Evolutionary conservation across 2,113 vertebrate genomes (phyloP), one percentile per base, ranked within the genome.

Genomic region (Salvelinus fontinalis): DNA sequence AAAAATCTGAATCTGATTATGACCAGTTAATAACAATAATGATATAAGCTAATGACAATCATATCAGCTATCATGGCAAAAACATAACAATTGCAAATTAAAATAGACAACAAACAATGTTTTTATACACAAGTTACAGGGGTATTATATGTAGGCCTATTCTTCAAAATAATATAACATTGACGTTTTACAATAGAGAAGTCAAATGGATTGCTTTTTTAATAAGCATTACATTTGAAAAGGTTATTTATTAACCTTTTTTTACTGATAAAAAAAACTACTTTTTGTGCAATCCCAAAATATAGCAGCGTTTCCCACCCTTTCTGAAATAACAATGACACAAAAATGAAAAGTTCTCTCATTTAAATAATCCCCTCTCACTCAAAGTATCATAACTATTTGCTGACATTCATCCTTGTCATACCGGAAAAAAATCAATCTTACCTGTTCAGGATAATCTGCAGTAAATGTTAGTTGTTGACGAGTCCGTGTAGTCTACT

Each of bases 391-490:
- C 2, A 80, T 1, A 26, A 48, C 12, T 18, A 57, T 70, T 44
- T 44, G n/a, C 67, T 12, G 13, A 71, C 12, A 22, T n/a, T 49
- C n/a, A 49, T 70, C 2, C 22, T 26, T 48, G 44, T 14, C 4
- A 11, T 70, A 72, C 34, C 16, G 75, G 69, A 29, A 29, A 44
- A 64, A 44, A n/a, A 31, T 16, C 60, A 70, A 69, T 44, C 39
- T 88, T 79, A 94, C 93, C 91, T 91, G 87, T 86, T 89, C 80
- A 77, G 71, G 76, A 74, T 85, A 84, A 84, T 82, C 82, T 89
- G 84, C 74, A 86, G 87, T 74, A 85, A 78, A 54, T 79, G 83
- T 88, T 87, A 89, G 90, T 75, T 80, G 84, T 70, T 75, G 39
- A 70, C 9, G 82, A 82, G 73, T 79, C 73, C 86, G 79, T 81